Evolutionary conservation across 2,888 invertebrate species (phyloP), one percentile per base, ranked within the genome.

Genomic region (Ischnura elegans): DNA sequence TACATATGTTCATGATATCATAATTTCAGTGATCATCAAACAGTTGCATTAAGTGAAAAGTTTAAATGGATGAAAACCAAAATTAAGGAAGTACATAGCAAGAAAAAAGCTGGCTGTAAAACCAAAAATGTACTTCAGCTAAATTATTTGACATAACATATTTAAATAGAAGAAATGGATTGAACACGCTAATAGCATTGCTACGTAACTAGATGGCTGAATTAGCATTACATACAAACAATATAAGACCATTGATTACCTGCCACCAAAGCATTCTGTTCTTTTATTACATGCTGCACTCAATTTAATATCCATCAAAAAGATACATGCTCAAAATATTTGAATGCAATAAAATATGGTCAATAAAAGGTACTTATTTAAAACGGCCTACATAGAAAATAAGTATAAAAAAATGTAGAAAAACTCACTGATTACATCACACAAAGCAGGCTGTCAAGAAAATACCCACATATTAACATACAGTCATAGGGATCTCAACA

Each of bases 341-440:
- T 61, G 0, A 61, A 61, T 76, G 29, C 36, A 8, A 76, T 36
- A 36, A 36, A 2, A 76, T 36, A 36, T 76, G 66, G 29, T n/a
- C n/a, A 76, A n/a, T 76, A 36, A 36, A 8, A 10, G 0, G 36
- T 36, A 36, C 8, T 10, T n/a, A 36, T 16, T 76, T 61, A 76
- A 76, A 76, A 76, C 13, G 16, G 76, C 16, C 36, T 36, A 36
- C 0, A 19, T 51, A 19, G 51, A 19, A 51, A 19, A 19, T 25
- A 36, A 76, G 76, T 76, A 76, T 36, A 76, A 76, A 76, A 76
- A 76, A 13, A 1, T 1, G 2, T 36, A 76, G 21, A 61, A 76
- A 76, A 76, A 76, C 76, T 76, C 76, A 76, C 76, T 76, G 76
- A 76, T 76, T 36, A 76, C 76, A 76, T 76, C 76, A 76, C 76